phyloP scores from a whole-genome alignment of 2,888 invertebrate genomes.

The Iphiclides podalirius region DNA sequence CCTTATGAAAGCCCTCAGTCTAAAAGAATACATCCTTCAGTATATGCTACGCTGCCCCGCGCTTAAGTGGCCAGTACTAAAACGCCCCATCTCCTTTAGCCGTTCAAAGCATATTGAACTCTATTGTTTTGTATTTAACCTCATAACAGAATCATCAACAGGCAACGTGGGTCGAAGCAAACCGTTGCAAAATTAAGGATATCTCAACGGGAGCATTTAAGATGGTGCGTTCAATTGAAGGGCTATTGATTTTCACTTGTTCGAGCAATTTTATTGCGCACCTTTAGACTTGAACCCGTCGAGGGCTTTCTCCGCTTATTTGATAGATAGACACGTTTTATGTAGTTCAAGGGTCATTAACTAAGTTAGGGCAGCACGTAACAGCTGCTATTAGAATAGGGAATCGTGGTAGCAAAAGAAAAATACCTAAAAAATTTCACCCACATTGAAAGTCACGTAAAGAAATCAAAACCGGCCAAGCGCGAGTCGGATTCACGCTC shows the following conservation, averaged over 20 bases:
- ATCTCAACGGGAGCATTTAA: constrained; percentile 34
- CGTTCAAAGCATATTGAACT: constrained; percentile 8
- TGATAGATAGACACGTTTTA: background rate
- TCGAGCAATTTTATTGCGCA: constrained; percentile 32
- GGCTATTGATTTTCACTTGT: constrained; percentile 46
- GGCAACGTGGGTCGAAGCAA: constrained; percentile 4
- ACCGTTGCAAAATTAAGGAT: constrained; percentile 29
- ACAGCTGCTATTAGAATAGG: too few relatives aligned
- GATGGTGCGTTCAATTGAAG: constrained; percentile 36
- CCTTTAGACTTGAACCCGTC: constrained; percentile 15
- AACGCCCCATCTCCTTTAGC: constrained; percentile 14
- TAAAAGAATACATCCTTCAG: constrained; percentile 29
- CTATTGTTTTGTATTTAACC: constrained; percentile 11
- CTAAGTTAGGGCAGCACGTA: too few relatives aligned
- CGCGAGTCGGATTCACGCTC: too few relatives aligned
- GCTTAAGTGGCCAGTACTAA: background rate
- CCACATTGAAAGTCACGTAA: too few relatives aligned
- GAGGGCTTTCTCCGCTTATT: background rate
- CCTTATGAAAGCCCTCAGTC: constrained; percentile 27
- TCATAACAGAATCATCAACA: background rate
- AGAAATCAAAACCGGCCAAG: too few relatives aligned
- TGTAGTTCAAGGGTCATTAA: background rate
- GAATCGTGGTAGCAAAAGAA: too few relatives aligned
- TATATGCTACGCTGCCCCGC: constrained; percentile 15
- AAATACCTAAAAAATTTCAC: too few relatives aligned